phyloP scores from a whole-genome alignment of 2,888 invertebrate genomes.

The Acleris literana region DNA sequence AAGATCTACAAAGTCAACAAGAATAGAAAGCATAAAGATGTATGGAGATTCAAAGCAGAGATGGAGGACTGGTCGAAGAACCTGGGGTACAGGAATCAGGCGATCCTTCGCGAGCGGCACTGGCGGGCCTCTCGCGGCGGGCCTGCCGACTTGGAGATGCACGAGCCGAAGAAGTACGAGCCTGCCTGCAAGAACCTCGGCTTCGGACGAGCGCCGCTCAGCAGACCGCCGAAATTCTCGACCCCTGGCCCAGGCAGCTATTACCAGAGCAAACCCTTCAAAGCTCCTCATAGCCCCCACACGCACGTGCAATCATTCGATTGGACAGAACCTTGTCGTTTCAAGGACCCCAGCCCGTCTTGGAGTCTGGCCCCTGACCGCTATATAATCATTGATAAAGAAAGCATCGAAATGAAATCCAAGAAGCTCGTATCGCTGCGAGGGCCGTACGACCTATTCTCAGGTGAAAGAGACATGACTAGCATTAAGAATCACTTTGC shows the following conservation, averaged over 20 bases:
- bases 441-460: conserved; percentile 75
- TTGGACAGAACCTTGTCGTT: conserved; percentile 68
- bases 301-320: conserved; percentile 63
- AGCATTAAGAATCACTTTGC: conserved; percentile 82
- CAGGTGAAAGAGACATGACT: conserved; percentile 75
- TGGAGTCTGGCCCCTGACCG: conserved; percentile 72
- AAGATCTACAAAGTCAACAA: too few relatives aligned
- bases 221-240: conserved; percentile 43
- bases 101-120: conserved; percentile 12
- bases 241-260: conserved; percentile 70
- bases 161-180: conserved; percentile 3
- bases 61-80: conserved; percentile 32
- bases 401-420: conserved; percentile 62
- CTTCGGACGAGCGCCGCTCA: conserved; percentile 58
- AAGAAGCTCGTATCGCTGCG: conserved; percentile 65
- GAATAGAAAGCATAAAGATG: conserved; percentile 9
- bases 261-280: conserved; percentile 58
- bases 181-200: conserved; percentile 20
- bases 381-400: conserved; percentile 66
- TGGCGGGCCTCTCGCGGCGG: background rate
- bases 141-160: background rate
- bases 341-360: conserved; percentile 54
- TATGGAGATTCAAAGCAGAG: conserved; percentile 30
- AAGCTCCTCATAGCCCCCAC: conserved; percentile 64
- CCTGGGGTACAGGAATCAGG: conserved; percentile 27